phyloP scores from a whole-genome alignment of 2,113 vertebrate species.

The Oxyruncus cristatus region DNA sequence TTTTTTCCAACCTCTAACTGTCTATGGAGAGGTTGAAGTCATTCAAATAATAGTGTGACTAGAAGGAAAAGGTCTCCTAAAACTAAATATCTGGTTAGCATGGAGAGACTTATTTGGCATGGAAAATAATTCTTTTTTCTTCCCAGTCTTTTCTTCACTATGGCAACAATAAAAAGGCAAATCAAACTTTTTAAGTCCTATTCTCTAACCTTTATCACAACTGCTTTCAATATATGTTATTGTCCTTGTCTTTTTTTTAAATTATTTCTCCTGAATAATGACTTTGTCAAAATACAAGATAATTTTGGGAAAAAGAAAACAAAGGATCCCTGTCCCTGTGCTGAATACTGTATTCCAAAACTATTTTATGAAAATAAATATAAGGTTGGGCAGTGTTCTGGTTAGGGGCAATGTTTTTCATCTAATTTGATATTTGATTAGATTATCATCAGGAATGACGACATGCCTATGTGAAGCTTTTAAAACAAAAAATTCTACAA shows the following conservation, averaged over 20 bases:
- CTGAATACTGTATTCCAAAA: not conserved
- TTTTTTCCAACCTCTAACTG: not conserved
- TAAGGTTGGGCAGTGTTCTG: not conserved
- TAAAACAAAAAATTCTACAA: not conserved
- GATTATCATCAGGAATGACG: not conserved
- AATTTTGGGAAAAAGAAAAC: not conserved
- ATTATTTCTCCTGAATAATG: not conserved
- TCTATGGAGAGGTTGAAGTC: not conserved
- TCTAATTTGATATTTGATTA: not conserved
- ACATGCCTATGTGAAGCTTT: not conserved
- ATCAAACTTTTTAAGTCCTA: not conserved
- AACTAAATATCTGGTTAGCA: not conserved
- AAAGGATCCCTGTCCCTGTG: not conserved
- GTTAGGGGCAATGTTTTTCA: not conserved
- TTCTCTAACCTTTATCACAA: not conserved
- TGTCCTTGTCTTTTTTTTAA: not conserved
- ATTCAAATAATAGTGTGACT: not conserved
- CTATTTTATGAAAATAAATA: not conserved
- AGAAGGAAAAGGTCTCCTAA: not conserved
- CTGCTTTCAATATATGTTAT: not conserved
- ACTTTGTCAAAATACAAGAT: not conserved
- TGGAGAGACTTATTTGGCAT: not conserved
- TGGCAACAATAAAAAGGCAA: not conserved
- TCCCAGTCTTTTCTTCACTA: not conserved
- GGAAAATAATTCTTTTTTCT: not conserved